Percentiles rank a stretch among this genome's conserved stretches.
Evolutionary conservation across 2,113 vertebrate genomes (phyloP).

Genomic region (Semnornis frantzii): DNA sequence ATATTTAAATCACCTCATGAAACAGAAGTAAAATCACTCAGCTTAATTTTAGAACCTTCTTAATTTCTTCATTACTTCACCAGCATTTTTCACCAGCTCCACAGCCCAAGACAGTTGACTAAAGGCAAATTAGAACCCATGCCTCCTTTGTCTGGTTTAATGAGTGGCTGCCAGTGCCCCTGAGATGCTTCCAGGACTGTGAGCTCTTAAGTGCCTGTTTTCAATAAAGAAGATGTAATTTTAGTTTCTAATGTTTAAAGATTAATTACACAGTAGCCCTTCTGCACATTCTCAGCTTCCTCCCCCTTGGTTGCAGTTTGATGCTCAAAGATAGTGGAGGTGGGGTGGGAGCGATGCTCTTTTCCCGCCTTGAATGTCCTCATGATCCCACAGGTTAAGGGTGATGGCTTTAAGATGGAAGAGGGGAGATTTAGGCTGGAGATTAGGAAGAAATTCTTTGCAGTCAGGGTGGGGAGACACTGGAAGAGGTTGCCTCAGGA

Average conservation of each 20-base stretch:
- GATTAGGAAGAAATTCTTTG: no score
- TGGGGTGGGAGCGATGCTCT: neutral
- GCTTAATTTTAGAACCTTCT: slow-evolving; percentile 73
- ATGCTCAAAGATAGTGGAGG: slow-evolving; percentile 1
- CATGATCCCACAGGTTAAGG: neutral
- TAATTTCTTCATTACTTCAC: slow-evolving; percentile 63
- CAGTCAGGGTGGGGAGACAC: no score
- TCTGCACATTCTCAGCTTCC: slow-evolving; percentile 35
- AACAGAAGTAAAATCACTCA: slow-evolving; percentile 66
- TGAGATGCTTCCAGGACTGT: slow-evolving; percentile 37
- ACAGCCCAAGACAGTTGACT: slow-evolving; percentile 64
- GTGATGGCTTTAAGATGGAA: no score
- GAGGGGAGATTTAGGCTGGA: no score
- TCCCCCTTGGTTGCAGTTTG: neutral
- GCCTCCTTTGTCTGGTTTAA: slow-evolving; percentile 76
- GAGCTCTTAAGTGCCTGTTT: slow-evolving; percentile 74
- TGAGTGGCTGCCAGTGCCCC: slow-evolving; percentile 75
- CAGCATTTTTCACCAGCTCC: slow-evolving; percentile 14
- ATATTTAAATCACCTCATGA: slow-evolving; percentile 72
- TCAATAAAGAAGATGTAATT: slow-evolving; percentile 71
- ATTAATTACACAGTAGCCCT: slow-evolving; percentile 74
- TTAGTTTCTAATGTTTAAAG: slow-evolving; percentile 36
- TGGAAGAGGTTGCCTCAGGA: no score
- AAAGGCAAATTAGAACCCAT: slow-evolving; percentile 76
- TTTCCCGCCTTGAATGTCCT: accelerated